Evolutionary conservation across 2,113 vertebrate genomes (phyloP), one percentile per base, ranked within the genome.

Genomic region (Sialia sialis): DNA sequence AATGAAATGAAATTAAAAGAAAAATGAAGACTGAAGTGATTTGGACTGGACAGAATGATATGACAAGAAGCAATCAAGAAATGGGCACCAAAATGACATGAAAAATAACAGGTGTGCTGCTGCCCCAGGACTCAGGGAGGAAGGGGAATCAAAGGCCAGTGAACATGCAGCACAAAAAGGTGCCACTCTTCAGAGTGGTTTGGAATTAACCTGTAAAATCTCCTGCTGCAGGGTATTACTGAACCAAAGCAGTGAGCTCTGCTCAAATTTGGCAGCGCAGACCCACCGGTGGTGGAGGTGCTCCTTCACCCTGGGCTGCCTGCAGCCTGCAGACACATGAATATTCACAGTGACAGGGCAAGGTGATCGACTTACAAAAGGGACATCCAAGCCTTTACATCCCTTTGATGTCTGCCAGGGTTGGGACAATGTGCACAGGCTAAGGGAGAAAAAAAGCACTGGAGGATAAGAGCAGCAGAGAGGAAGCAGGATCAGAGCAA

Each of bases 181-280:
- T 80, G 82, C 0, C 0, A 74, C 43, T 84, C 43, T 51, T 62
- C 82, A 11, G 0, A 87, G 75, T 2, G 13, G 67, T 69, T 80
- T 39, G 30, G 87, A 91, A 86, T 95, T 48, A 90, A 93, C 90
- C 92, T 87, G 79, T 56, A 73, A 77, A 93, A 84, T 95, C 84
- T 93, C 54, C 85, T 81, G 88, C 95, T 95, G 85, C 85, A 60
- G 76, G 87, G 41, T 36, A 72, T 21, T 29, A 9, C 2, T 74
- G 90, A 95, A 87, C 66, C 69, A 91, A 87, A 93, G 83, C 77
- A 62, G 75, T 79, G 8, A 82, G 70, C 88, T 60, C 52, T 73
- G 85, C 56, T 80, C 49, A 44, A 10, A 73, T 82, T 13, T 70
- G 86, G 88, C 90, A 95, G 51, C 60, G 30, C 41, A 84, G 91